phyloP scores from a whole-genome alignment of 2,888 invertebrate species.

The Rhagonycha fulva region DNA sequence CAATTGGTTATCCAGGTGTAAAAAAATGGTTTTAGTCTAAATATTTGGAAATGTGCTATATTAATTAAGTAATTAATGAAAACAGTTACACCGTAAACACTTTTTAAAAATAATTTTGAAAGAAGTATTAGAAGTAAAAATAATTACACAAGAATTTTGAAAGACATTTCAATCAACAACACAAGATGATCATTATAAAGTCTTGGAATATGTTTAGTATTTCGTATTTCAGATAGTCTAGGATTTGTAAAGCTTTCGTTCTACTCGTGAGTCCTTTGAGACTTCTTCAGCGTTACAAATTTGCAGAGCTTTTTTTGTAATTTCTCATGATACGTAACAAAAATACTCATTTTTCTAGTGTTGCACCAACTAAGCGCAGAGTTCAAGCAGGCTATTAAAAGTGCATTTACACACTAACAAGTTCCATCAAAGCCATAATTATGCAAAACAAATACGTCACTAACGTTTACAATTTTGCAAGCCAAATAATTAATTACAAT shows the following conservation, averaged over 20 bases:
- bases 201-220: neutral
- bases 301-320: neutral
- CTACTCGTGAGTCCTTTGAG: neutral
- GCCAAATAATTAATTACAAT: neutral
- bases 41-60: no score
- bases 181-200: neutral
- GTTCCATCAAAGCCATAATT: neutral
- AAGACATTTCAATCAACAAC: neutral
- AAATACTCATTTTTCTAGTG: neutral
- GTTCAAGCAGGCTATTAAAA: no score
- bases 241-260: conserved; percentile 1
- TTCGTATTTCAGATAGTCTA: neutral
- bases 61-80: no score
- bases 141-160: neutral
- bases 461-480: neutral
- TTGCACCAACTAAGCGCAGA: neutral
- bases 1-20: no score
- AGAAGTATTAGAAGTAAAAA: neutral
- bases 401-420: neutral
- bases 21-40: no score
- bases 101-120: neutral
- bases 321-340: neutral
- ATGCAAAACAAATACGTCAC: no score
- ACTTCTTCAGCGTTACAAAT: neutral
- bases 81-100: no score